phyloP scores from a whole-genome alignment of 2,888 invertebrate genomes.

The Nomada fucata region DNA sequence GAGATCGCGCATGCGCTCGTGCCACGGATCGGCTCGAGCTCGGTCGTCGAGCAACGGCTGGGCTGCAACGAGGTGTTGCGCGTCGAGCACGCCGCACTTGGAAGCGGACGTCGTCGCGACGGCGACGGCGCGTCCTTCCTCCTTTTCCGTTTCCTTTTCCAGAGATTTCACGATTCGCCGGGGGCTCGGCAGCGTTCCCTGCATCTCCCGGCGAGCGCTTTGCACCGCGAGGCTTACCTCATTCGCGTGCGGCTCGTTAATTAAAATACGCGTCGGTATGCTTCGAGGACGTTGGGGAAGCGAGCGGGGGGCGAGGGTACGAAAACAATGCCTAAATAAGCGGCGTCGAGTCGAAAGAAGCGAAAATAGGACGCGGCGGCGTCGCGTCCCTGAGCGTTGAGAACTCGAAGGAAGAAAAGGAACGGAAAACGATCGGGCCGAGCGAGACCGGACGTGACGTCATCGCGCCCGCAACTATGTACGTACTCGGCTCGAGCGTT shows the following conservation, averaged over 20 bases:
- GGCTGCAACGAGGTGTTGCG: slow-evolving; percentile 21
- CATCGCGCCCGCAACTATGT: slow-evolving; percentile 71
- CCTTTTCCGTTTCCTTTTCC: slow-evolving; percentile 71
- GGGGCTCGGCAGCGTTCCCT: slow-evolving; percentile 24
- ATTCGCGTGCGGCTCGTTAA: slow-evolving; percentile 9
- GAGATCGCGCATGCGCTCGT: slow-evolving; percentile 63
- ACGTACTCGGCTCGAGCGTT: slow-evolving; percentile 53
- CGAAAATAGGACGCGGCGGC: slow-evolving; percentile 32
- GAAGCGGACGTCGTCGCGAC: not conserved
- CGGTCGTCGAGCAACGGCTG: slow-evolving; percentile 38
- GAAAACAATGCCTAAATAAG: slow-evolving; percentile 55
- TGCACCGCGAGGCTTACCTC: slow-evolving; percentile 8
- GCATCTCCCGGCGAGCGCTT: not conserved
- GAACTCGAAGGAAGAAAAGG: slow-evolving; percentile 23
- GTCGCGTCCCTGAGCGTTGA: slow-evolving; percentile 26
- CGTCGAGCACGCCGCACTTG: slow-evolving; percentile 35
- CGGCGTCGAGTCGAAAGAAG: not conserved
- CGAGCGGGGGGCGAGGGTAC: not conserved
- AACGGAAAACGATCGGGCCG: slow-evolving; percentile 30
- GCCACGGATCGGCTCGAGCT: slow-evolving; percentile 48
- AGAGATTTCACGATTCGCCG: slow-evolving; percentile 60
- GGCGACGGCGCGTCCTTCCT: slow-evolving; percentile 59
- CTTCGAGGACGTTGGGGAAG: slow-evolving; percentile 4
- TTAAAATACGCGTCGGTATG: slow-evolving; percentile 17
- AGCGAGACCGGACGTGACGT: slow-evolving; percentile 74